Base-by-base conservation (phyloP, 2,797 vertebrate genomes). In the Cuculus canorus region DNA sequence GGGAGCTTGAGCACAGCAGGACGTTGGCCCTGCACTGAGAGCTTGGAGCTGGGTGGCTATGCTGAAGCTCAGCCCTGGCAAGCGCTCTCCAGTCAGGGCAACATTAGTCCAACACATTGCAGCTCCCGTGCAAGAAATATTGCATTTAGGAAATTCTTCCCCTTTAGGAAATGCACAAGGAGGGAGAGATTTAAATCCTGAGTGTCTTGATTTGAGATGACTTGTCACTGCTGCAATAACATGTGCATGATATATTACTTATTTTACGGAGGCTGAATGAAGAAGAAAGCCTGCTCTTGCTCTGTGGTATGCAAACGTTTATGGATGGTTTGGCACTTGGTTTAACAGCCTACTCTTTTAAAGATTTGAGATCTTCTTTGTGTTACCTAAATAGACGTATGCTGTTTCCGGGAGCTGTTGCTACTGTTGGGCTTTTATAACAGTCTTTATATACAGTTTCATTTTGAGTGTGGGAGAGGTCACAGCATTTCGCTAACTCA, bases 281-380 rank as follows among this genome's bases (percentile, higher is more conserved):
- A 75, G 86, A 52, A 39, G 54, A 25, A 60, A 18, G n/a, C 15
- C 0, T 17, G 30, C 52, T 80, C 60, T 22, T 0, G 2, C 70
- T 71, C 39, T 27, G 39, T 66, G 80, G 41, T 52, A 32, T 27
- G 16, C 70, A 48, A 63, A 24, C 4, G 1, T 83, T 86, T 76
- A 10, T 77, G 90, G 78, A 70, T 75, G 33, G 59, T 64, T 95
- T 92, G 82, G 72, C 4, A 4, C 80, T 91, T 81, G 50, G 48
- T 88, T 94, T 89, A 92, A 52, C 86, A 94, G 73, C 77, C 95
- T 41, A 53, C 0, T 0, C 70, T 92, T 82, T 79, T 88, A 35
- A 82, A 95, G 86, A 71, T 33, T 90, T 90, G 92, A 84, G 73
- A 73, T 92, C 90, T 93, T 84, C 90, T 93, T 95, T 95, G 56